Evolutionary conservation across 1,140 invertebrate species (phyloP).

Genomic region (Drosophila miranda): DNA sequence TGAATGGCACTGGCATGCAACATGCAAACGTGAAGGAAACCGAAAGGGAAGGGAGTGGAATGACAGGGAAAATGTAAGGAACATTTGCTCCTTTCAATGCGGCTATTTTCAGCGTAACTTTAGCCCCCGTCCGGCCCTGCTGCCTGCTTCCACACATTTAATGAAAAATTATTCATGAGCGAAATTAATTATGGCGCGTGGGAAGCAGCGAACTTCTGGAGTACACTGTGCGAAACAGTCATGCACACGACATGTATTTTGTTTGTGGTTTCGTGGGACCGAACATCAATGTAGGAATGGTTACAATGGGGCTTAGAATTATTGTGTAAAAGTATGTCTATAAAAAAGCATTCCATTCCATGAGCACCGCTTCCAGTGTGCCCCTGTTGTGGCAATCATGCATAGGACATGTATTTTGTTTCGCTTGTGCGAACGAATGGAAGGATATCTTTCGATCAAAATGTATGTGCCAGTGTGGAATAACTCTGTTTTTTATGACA

Average conservation of each 20-base stretch:
- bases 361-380: too few relatives aligned
- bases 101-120: conserved; percentile 38
- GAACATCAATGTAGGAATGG: too few relatives aligned
- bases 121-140: not conserved
- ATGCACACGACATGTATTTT: not conserved
- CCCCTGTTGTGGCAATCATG: too few relatives aligned
- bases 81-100: conserved; percentile 35
- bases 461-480: too few relatives aligned
- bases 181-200: conserved; percentile 54
- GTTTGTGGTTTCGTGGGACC: not conserved
- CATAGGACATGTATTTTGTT: too few relatives aligned
- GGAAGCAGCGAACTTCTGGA: conserved; percentile 4
- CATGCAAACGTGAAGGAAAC: not conserved
- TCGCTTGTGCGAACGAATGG: too few relatives aligned
- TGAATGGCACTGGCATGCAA: conserved; percentile 35
- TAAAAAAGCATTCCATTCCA: too few relatives aligned
- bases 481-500: not conserved
- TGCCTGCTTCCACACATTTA: conserved; percentile 37
- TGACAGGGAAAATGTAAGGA: conserved; percentile 10
- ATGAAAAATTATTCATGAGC: conserved; percentile 65
- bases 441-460: not conserved
- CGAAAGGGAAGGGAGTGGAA: not conserved
- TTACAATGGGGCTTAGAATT: too few relatives aligned
- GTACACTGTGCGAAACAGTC: conserved; percentile 21
- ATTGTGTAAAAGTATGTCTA: too few relatives aligned